These are phyloP conservation scores for Hirundichthys speculiger DNA, from an alignment of 2,113 vertebrate genomes.

Conservation along the genomic window DNA sequence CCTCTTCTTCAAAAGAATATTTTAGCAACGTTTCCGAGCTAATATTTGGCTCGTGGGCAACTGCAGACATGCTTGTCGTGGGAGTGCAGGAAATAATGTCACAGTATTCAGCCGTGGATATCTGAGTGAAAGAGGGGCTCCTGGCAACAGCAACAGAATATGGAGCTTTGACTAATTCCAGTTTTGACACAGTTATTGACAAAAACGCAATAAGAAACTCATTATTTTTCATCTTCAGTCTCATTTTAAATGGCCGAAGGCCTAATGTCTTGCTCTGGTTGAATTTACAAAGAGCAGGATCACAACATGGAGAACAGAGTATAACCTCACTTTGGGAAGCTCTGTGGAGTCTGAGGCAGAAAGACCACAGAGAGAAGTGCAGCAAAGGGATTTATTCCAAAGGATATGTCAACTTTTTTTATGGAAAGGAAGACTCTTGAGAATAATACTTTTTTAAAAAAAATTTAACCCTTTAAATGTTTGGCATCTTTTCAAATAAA, in stretches of 20 bases:
- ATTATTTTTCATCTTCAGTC: conserved; percentile 81
- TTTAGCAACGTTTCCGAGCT: conserved; percentile 76
- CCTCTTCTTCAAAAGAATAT: conserved; percentile 85
- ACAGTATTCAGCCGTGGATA: conserved; percentile 84
- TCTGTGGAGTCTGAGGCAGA: conserved; percentile 51
- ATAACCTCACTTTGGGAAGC: conserved; percentile 45
- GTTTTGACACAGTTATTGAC: conserved; percentile 85
- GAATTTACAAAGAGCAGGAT: conserved; percentile 68
- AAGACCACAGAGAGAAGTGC: conserved; percentile 53
- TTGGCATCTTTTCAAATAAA: not conserved
- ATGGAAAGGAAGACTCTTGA: not conserved
- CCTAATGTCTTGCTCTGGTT: conserved; percentile 74
- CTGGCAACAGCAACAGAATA: conserved; percentile 77
- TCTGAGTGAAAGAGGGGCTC: conserved; percentile 79
- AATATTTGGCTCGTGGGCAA: conserved; percentile 82
- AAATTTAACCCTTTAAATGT: conserved; percentile 19
- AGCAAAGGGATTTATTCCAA: conserved; percentile 10
- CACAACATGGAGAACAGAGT: conserved; percentile 59
- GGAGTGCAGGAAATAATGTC: conserved; percentile 82
- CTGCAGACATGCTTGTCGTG: conserved; percentile 81
- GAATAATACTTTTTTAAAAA: conserved; percentile 3
- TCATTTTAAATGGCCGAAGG: conserved; percentile 74
- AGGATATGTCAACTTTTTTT: conserved; percentile 8
- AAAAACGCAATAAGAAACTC: conserved; percentile 83
- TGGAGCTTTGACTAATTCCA: conserved; percentile 84